Evolutionary conservation across 2,113 vertebrate genomes (phyloP).

Genomic region (Micronisus gabar): DNA sequence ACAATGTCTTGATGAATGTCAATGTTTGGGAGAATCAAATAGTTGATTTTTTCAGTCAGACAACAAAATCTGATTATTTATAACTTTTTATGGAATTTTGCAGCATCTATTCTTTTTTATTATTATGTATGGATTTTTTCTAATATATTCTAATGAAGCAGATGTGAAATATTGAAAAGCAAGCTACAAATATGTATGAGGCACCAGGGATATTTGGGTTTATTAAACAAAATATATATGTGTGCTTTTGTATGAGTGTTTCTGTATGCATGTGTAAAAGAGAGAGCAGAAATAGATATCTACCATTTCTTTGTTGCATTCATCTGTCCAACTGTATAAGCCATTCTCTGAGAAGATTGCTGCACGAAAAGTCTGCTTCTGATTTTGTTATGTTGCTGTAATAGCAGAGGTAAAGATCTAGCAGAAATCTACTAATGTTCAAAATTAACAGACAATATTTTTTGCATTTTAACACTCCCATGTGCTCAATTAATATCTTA

Average conservation of each 20-base stretch:
- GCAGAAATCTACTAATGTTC: not conserved
- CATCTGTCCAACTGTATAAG: not conserved
- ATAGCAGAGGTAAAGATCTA: not conserved
- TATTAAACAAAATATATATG: not conserved
- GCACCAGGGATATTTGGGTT: not conserved
- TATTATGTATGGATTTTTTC: not conserved
- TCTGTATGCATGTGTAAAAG: not conserved
- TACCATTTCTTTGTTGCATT: not conserved
- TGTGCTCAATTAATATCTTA: constrained; percentile 25
- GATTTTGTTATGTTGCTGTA: constrained; percentile 13
- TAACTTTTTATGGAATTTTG: not conserved
- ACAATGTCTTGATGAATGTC: not conserved
- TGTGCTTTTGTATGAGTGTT: not conserved
- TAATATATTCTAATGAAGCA: not conserved
- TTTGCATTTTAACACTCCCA: not conserved
- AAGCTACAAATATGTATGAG: not conserved
- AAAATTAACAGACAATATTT: constrained; percentile 18
- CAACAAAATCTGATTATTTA: not conserved
- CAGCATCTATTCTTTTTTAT: not conserved
- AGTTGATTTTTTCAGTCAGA: not conserved
- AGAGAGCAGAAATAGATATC: not conserved
- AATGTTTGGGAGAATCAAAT: not conserved
- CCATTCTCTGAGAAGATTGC: not conserved
- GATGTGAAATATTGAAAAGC: not conserved
- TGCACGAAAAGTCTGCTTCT: constrained; percentile 6